Percentiles rank a stretch among this genome's conserved stretches.
These are phyloP conservation scores for Chelonia mydas DNA, from an alignment of 2,797 vertebrate genomes.

Conservation along the genomic window DNA sequence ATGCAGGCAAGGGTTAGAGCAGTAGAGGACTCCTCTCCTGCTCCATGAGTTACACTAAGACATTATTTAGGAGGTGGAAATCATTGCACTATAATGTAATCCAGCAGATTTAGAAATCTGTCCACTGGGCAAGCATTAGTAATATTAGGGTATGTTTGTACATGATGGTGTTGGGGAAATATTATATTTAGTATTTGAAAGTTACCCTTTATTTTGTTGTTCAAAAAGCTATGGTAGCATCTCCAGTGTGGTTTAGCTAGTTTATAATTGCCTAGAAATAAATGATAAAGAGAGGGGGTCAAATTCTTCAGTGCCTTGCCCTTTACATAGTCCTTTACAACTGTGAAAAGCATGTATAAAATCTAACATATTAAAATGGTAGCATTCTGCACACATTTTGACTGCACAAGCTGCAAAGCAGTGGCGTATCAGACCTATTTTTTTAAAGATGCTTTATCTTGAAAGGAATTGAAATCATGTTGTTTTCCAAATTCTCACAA, in stretches of 20 bases:
- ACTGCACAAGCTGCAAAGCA: not conserved
- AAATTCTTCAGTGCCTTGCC: not conserved
- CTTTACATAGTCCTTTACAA: not conserved
- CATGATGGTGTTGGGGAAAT: not conserved
- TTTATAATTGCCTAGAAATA: not conserved
- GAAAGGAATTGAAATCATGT: not conserved
- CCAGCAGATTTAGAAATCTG: not conserved
- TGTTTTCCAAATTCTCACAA: not conserved
- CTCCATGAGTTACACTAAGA: not conserved
- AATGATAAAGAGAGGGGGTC: rapidly evolving
- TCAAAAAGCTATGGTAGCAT: not conserved
- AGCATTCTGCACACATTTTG: not conserved
- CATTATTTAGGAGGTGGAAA: not conserved
- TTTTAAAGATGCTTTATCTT: not conserved
- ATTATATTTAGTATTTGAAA: not conserved
- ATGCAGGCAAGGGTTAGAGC: not conserved
- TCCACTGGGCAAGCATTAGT: not conserved
- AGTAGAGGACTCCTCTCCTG: not conserved
- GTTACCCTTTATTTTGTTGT: not conserved
- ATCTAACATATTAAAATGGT: not conserved
- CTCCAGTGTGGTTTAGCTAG: not conserved
- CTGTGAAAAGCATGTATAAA: not conserved
- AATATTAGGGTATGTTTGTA: not conserved
- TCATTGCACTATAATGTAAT: not conserved
- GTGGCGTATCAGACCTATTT: not conserved